phyloP scores from a whole-genome alignment of 1,140 invertebrate genomes.

The Oryzaephilus surinamensis region DNA sequence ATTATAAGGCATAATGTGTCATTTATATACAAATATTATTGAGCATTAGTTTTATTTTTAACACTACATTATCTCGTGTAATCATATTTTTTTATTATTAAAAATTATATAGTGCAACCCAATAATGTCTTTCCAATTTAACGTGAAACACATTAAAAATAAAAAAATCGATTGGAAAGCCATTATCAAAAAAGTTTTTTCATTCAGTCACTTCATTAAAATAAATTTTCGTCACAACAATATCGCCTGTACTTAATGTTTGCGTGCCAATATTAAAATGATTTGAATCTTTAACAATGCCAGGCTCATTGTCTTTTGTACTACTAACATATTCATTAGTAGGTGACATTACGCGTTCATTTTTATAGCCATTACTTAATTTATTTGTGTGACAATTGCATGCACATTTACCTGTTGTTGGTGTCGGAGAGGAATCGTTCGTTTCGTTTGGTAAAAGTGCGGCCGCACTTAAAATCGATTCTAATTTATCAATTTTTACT shows the following conservation, averaged over 20 bases:
- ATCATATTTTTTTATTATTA: too few relatives aligned
- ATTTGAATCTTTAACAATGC: slow-evolving; percentile 22
- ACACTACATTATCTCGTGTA: too few relatives aligned
- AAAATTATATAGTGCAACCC: too few relatives aligned
- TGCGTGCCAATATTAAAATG: slow-evolving; percentile 52
- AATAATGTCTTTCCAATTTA: neutral
- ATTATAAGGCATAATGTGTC: too few relatives aligned
- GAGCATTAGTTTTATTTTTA: too few relatives aligned
- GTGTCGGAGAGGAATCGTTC: slow-evolving; percentile 30
- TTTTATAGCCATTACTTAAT: slow-evolving; percentile 32
- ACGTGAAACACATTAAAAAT: neutral
- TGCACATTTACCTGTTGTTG: slow-evolving; percentile 12
- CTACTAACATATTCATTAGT: slow-evolving; percentile 26
- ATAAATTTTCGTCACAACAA: slow-evolving; percentile 83
- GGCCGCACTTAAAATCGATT: slow-evolving; percentile 71
- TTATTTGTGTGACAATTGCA: slow-evolving; percentile 32
- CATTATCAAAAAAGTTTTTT: neutral
- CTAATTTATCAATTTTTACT: slow-evolving; percentile 77
- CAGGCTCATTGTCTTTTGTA: slow-evolving; percentile 12
- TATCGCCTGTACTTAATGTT: slow-evolving; percentile 85
- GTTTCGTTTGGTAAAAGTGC: slow-evolving; percentile 45
- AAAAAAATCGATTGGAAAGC: neutral
- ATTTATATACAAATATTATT: too few relatives aligned
- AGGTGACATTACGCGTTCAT: slow-evolving; percentile 38
- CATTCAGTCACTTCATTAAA: slow-evolving; percentile 51